Percentiles rank a stretch among this genome's conserved stretches.
Conservation (phyloP, 2,113 vertebrate genomes). For the Diadophis punctatus region DNA sequence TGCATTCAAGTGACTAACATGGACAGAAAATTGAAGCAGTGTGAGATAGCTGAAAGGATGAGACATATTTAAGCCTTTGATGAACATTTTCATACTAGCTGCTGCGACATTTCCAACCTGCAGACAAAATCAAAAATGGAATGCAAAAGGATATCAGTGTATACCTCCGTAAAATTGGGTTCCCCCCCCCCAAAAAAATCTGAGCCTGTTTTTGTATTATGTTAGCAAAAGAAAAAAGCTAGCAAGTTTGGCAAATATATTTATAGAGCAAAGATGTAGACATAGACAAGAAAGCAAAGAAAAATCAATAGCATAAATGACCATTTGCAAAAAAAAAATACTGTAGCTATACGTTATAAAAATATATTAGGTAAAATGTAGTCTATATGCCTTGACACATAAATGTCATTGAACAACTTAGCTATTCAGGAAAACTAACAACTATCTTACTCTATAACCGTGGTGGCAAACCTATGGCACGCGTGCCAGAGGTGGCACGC, state of each 20-base stretch:
- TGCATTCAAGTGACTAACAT: background rate
- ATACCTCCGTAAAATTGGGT: background rate
- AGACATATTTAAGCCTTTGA: background rate
- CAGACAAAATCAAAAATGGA: conserved; percentile 4
- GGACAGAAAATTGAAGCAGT: background rate
- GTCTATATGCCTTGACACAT: background rate
- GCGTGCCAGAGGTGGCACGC: too few species aligned
- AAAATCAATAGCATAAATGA: background rate
- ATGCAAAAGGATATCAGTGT: background rate
- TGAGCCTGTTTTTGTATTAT: background rate
- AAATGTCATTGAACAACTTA: background rate
- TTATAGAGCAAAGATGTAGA: background rate
- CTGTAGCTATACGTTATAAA: background rate
- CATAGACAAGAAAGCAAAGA: background rate
- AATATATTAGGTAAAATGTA: background rate
- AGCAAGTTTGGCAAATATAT: background rate
- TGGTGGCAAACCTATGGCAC: too few species aligned
- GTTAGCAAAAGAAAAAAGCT: background rate
- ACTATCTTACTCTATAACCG: background rate
- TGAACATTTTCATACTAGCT: background rate
- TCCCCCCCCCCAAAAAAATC: background rate
- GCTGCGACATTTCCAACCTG: background rate
- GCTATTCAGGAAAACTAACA: background rate
- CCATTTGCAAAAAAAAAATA: accelerated
- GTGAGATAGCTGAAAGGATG: background rate